Base-by-base conservation (phyloP, 2,113 vertebrate species). In the Butorides virescens region DNA sequence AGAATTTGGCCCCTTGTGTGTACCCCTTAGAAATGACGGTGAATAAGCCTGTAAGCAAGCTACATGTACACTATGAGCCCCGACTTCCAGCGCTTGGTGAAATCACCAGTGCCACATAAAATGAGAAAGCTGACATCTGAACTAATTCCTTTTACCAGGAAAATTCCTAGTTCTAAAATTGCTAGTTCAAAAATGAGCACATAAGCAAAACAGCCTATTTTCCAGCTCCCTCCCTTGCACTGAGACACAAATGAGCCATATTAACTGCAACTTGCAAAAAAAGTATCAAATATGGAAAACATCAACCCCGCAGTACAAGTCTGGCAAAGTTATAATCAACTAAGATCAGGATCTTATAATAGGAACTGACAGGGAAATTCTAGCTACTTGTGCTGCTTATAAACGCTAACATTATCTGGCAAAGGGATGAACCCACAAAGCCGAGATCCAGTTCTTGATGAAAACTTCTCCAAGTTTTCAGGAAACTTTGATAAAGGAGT, bases 351-450 rank as follows among this genome's bases (percentile, higher is more conserved):
- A 55, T 85, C 70, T 88, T 85, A 18, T 95, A 94, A 97, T 91
- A 92, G 88, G 92, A 93, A 58, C 68, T 94, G 92, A 94, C 96
- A 96, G 86, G 56, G 88, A 96, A 96, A 96, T 90, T 96, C 90
- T 83, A 95, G 83, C 95, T 92, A 96, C 93, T 96, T 86, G 88
- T 67, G 79, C 63, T 90, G 86, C 75, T 93, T 77, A 80, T 78
- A 95, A 93, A 70, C 2, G 9, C 58, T 52, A 73, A 58, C 29
- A 10, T 30, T 79, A 71, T 77, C 75, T 92, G 92, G 79, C 90
- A 94, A 63, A 92, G 10, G 42, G 53, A 72, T 13, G 71, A 50
- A 92, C 83, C 65, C 85, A 74, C 59, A 75, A 86, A 88, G 71
- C 42, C 59, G 63, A 80, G 52, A 71, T 76, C 34, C 11, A 73